Evolutionary conservation across 2,797 vertebrate genomes (phyloP), one percentile per base, ranked within the genome.

Genomic region (Dendrocincla tyrannina): DNA sequence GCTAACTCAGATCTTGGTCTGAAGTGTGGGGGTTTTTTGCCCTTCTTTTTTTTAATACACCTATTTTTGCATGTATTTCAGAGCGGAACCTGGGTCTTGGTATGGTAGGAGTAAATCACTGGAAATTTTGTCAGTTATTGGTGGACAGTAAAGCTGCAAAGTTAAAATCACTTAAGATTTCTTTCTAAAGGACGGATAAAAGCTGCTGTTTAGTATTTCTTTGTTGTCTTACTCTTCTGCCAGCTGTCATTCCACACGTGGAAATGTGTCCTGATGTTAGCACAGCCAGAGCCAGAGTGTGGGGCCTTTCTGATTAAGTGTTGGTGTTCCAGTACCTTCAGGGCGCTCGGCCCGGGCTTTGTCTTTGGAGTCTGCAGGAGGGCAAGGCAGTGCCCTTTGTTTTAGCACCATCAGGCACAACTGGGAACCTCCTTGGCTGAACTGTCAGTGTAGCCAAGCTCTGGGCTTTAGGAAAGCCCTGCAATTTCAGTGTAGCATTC

Each of bases 321-420:
- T 14, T 2, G 1, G n/a, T 39, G 13, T 56, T 5, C 42, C 10
- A 5, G 55, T 10, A 8, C 27, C 28, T 11, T 20, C 16, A 27
- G 24, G 55, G 58, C 28, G 42, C 42, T 39, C 11, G 17, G 8
- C 18, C 14, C 27, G n/a, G 5, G 20, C 5, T 35, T 67, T 55
- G 55, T n/a, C 18, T 35, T 10, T 18, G 20, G 37, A 27, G 55
- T 52, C 50, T 70, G 74, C 5, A 0, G 50, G 6, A 15, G n/a
- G 11, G 14, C 59, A 4, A 14, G 9, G 59, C 52, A 7, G 9
- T 32, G 27, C 53, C 33, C 4, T 0, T 5, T 32, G 49, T 4
- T 24, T 25, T 5, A 23, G 28, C 3, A 2, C 75, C 7, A 0
- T 14, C 20, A 7, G 27, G 18, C 60, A 25, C 37, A 30, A 7